Evolutionary conservation across 2,888 invertebrate genomes (phyloP), one percentile per base, ranked within the genome.

Genomic region (Steromphala cineraria): DNA sequence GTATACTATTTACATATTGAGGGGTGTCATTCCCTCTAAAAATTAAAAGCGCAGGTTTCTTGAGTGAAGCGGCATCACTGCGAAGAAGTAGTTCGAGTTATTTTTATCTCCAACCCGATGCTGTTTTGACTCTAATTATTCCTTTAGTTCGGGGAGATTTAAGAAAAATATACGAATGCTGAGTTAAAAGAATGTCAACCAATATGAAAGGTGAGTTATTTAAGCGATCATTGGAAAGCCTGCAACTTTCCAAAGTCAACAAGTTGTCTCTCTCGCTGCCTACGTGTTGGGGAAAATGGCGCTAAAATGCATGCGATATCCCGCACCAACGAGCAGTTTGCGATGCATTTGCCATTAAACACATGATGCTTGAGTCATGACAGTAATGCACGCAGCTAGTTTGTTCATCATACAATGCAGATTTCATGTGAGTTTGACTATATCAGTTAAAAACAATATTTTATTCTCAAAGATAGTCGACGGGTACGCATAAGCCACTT

Each of bases 21-120:
- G 15, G 71, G 31, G 71, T 71, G 71, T 31, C 71, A 71, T n/a
- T 1, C 40, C n/a, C 17, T 21, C 10, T 36, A 31, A 19, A 17
- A 71, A 36, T 17, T n/a, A 71, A 36, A 36, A 40, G 71, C 71
- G 71, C 19, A 71, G n/a, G 71, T 71, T n/a, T 36, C 46, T 74
- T 62, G 55, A 74, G 78, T 62, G 78, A 75, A 67, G 67, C 74
- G 81, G 78, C 56, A 13, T 46, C 28, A 31, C 19, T 55, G 71
- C 67, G 28, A 74, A 67, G 86, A 87, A 83, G 84, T 86, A 83
- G 85, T 87, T 77, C 84, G 76, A 84, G 86, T 89, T 89, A 89
- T 90, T 90, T 90, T 89, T 89, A 89, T 88, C 89, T 85, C 85
- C 84, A 86, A 56, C 77, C 88, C 87, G 88, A 88, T 88, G 83